These are phyloP conservation scores for Eonycteris spelaea DNA, from an alignment of 2,113 vertebrate genomes.

Conservation along the genomic window DNA sequence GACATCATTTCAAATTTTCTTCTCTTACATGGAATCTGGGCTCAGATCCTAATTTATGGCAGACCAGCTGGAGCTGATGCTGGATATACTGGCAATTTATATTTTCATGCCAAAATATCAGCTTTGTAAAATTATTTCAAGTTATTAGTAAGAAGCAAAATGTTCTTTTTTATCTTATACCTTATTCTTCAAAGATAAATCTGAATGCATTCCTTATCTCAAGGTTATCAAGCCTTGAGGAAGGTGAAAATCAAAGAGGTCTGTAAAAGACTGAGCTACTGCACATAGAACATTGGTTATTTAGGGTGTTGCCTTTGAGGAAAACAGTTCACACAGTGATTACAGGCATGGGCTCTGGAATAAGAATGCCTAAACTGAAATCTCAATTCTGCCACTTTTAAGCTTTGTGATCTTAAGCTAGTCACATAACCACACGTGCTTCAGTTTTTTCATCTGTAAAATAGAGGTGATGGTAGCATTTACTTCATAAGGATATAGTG, in stretches of 20 bases:
- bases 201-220: background rate
- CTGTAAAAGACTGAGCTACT: background rate
- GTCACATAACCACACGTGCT: background rate
- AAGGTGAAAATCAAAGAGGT: conserved; percentile 1
- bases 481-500: background rate
- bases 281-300: background rate
- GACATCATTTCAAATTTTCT: conserved; percentile 34
- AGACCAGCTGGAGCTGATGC: background rate
- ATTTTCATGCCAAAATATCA: conserved; percentile 28
- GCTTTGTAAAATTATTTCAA: conserved; percentile 10
- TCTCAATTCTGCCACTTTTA: background rate
- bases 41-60: conserved; percentile 1
- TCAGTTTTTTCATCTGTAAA: background rate
- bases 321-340: background rate
- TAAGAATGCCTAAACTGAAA: background rate
- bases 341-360: background rate
- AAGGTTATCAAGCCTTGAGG: background rate
- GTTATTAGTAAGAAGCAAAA: background rate
- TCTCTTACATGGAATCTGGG: conserved; percentile 12
- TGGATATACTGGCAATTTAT: conserved; percentile 14
- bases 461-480: background rate
- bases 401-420: background rate
- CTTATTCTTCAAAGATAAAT: conserved; percentile 12
- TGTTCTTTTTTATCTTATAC: background rate
- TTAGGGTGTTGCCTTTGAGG: background rate